These are phyloP conservation scores for Urophycis tenuis DNA, from an alignment of 2,797 vertebrate species.

Conservation along the genomic window DNA sequence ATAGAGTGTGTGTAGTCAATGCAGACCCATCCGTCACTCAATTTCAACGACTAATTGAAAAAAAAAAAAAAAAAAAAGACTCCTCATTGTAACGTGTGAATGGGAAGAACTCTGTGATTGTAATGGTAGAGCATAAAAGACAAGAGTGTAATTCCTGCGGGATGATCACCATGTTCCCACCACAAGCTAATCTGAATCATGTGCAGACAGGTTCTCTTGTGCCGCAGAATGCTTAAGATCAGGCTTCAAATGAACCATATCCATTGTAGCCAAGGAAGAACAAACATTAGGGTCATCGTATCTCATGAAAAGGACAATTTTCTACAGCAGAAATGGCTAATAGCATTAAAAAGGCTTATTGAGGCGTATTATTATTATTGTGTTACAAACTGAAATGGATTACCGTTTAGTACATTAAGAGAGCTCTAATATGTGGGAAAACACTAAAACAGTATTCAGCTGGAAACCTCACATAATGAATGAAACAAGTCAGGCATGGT, in stretches of 20 bases:
- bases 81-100: neutral
- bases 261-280: neutral
- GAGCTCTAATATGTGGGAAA: neutral
- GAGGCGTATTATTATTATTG: conserved; percentile 1
- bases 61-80: too few species aligned
- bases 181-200: neutral
- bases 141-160: neutral
- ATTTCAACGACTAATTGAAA: neutral
- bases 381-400: neutral
- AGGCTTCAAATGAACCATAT: neutral
- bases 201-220: neutral
- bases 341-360: neutral
- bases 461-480: neutral
- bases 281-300: neutral
- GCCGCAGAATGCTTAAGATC: neutral
- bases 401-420: neutral
- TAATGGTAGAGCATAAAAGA: neutral
- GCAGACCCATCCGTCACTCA: neutral
- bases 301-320: neutral
- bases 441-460: neutral
- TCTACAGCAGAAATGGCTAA: neutral
- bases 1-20: neutral
- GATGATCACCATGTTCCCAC: neutral
- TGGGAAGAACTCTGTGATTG: neutral
- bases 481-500: neutral